A percentile compares a stretch with the other conserved stretches of the same genome.
Conservation (phyloP, 64 coral and sea anemone species). For the Stichodactyla mertensii region DNA sequence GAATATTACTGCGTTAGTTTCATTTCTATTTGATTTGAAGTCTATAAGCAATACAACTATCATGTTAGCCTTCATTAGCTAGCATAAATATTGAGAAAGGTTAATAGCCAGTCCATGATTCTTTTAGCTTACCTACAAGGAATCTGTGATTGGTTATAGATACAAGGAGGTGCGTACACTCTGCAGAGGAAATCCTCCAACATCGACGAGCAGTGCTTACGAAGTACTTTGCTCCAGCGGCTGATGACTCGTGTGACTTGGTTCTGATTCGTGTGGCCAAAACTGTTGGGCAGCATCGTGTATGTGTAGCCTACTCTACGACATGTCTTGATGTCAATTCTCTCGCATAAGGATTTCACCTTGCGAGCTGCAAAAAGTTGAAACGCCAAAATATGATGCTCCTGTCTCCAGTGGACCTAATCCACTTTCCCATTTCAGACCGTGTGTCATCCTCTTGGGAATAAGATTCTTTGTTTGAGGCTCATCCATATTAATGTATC, state of each 20-base stretch:
- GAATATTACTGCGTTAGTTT: too few relatives aligned
- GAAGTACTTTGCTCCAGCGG: background rate
- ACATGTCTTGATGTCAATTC: background rate
- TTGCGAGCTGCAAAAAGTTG: background rate
- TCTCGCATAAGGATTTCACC: background rate
- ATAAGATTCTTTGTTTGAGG: too few relatives aligned
- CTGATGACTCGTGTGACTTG: background rate
- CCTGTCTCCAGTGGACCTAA: too few relatives aligned
- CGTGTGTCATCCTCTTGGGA: too few relatives aligned
- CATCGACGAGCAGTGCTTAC: slow-evolving; percentile 15
- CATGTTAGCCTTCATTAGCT: too few relatives aligned
- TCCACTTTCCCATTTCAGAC: too few relatives aligned
- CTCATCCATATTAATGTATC: too few relatives aligned
- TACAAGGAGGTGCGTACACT: slow-evolving; percentile 28
- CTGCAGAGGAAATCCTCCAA: slow-evolving; percentile 28
- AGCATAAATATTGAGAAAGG: too few relatives aligned
- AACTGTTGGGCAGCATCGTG: slow-evolving; percentile 31
- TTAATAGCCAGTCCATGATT: too few relatives aligned
- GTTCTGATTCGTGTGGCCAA: slow-evolving; percentile 21
- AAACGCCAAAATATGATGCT: too few relatives aligned
- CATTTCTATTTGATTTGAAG: too few relatives aligned
- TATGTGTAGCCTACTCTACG: background rate
- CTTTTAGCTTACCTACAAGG: background rate
- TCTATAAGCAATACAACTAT: too few relatives aligned
- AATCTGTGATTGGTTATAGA: background rate